Base-by-base conservation (phyloP, 1,140 invertebrate genomes). In the Lucilia sericata region DNA sequence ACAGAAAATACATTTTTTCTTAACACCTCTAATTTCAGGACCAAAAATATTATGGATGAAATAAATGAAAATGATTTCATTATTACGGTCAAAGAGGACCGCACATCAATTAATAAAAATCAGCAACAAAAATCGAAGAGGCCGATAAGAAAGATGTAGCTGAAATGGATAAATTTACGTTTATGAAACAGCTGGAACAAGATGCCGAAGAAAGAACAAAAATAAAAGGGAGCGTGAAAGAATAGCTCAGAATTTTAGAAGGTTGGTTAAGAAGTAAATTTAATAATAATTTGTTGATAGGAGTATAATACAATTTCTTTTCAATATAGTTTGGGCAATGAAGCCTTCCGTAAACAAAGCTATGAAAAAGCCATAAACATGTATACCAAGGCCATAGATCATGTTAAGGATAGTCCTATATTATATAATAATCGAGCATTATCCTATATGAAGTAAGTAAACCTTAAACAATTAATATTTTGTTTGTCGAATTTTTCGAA, bases 401-500 rank as follows among this genome's bases (percentile, higher is more conserved):
- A 94, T 85, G 91, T 96, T 36, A 95, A 94, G 88, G 95, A 96
- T 87, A 95, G 95, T 85, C 91, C 93, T 1, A 92, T 95, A 78
- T 89, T 96, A 0, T 96, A 96, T 91, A 95, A 94, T 82, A 96
- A 96, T 88, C 92, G 96, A 84, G 95, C 95, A 14, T 90, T 96
- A 14, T 94, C 86, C 82, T 91, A 88, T 47, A 89, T 91, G 3
- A 89, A 87, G 90, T 91, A 25, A 86, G 74, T 82, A 49, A 5
- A 65, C 0, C 8, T 55, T 51, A 19, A 30, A 30, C 25, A 30
- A 30, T 30, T n/a, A n/a, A n/a, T n/a, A n/a, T n/a, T n/a, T n/a
- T n/a, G n/a, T n/a, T n/a, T n/a, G n/a, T n/a, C n/a, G n/a, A n/a
- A n/a, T n/a, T n/a, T n/a, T n/a, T n/a, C n/a, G n/a, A n/a, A n/a